Base-by-base conservation (phyloP, 2,113 vertebrate genomes). In the Xiphorhynchus elegans region DNA sequence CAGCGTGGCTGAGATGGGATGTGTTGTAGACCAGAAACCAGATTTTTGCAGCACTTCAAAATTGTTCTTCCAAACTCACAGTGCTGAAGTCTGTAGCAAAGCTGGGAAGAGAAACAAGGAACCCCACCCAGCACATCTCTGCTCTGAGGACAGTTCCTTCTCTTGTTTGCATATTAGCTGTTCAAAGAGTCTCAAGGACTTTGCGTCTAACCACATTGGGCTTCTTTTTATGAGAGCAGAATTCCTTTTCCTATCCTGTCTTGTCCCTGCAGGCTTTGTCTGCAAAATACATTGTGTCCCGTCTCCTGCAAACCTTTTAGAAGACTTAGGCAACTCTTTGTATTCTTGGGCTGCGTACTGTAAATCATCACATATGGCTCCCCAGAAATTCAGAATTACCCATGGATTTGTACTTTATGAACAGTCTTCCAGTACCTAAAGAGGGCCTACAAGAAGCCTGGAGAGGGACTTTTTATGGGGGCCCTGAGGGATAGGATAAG, bases 201-300 rank as follows among this genome's bases (percentile, higher is more conserved):
- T 84, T 74, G 47, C 23, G 75, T 42, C 20, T 31, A 12, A 46
- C 19, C 35, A 23, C 18, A 3, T 3, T 20, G 39, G 25, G 15
- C 6, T 16, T 59, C 46, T 62, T 49, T 69, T 55, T 25, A 8
- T 14, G 59, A 49, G 55, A 70, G 44, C 24, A 63, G 28, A 86
- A 23, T 23, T 70, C 29, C 24, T 76, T 75, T 89, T 55, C 29
- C 55, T 13, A 13, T 35, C 29, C 20, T 35, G 16, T 31, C 17
- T 33, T 21, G 5, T 14, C 17, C n/a, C 33, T 81, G 16, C 1
- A 5, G 59, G 60, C 17, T 89, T 78, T 87, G 29, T 39, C 53
- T 68, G 50, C 19, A 13, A 17, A 31, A 23, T 4, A 21, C 24
- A 12, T 74, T 0, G 0, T 1, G 3, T 53, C 23, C 28, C 42